Evolutionary conservation across 2,113 vertebrate species (phyloP), one percentile per base, ranked within the genome.

Genomic region (Ctenomys sociabilis): DNA sequence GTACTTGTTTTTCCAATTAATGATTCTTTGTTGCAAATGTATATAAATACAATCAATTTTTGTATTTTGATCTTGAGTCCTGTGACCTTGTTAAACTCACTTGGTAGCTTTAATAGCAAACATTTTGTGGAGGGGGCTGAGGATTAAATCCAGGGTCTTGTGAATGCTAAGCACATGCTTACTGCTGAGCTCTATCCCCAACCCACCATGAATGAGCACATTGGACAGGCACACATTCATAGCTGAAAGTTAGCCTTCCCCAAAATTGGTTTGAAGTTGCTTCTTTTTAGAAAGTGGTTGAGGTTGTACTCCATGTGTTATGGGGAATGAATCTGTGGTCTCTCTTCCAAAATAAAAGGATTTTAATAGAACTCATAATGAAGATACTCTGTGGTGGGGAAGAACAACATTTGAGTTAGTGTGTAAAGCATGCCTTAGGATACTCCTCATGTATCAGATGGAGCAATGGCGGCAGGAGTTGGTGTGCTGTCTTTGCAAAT

Each of bases 51-150:
- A 94, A 87, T 95, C 80, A 49, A 94, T 82, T 92, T 95, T 87
- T 88, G 61, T 73, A 9, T 94, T 92, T 96, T 96, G 91, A 94
- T 96, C 72, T 90, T 94, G 83, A 94, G 68, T 83, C 63, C 52
- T 85, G 7, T 49, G 82, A 54, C 68, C 49, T 75, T 95, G 40
- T 52, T 95, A 73, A 92, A 63, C 35, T 94, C 72, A 86, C 52
- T 94, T 72, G 64, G 37, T 96, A 78, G 17, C 91, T 93, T 88
- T 75, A 84, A 30, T 96, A 77, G 61, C 32, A 85, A 89, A 21
- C 30, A 37, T 43, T 59, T 84, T 66, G 5, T 66, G 66, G 35
- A 73, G 61, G 7, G 32, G 49, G 40, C 35, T 83, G 43, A 68
- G 54, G 57, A 64, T 59, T 84, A 54, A 64, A 66, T 37, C 68